A percentile compares a stretch with the other conserved stretches of the same genome.
phyloP scores from a whole-genome alignment of 64 coral and sea anemone species.

The Stylophora pistillata region DNA sequence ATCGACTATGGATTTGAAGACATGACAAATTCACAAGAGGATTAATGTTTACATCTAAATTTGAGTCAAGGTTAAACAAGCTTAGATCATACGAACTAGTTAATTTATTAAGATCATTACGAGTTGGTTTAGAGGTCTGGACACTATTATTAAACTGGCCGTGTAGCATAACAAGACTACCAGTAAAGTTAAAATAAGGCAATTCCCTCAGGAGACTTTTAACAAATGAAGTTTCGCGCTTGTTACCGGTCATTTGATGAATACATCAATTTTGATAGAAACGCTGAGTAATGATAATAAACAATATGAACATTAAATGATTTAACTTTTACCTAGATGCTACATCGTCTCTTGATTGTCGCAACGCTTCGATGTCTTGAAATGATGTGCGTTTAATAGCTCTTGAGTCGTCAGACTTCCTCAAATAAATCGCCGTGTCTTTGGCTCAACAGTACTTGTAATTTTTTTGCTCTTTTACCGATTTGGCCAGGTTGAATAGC shows the following conservation, averaged over 20 bases:
- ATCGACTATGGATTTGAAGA: too few relatives aligned
- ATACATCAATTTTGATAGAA: constrained; percentile 6
- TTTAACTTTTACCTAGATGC: too few relatives aligned
- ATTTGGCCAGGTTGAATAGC: constrained; percentile 2
- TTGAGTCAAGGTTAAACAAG: too few relatives aligned
- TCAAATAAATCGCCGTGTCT: constrained; percentile 9
- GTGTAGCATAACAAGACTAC: constrained; percentile 20
- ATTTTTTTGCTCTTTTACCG: too few relatives aligned
- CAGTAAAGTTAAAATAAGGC: constrained; percentile 18
- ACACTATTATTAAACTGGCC: too few relatives aligned
- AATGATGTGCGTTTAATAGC: constrained; percentile 6
- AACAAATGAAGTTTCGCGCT: too few relatives aligned
- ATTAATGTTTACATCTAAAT: too few relatives aligned
- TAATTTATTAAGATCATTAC: too few relatives aligned
- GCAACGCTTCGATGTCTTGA: constrained; percentile 13
- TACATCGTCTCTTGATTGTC: constrained; percentile 5
- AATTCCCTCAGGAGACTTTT: constrained; percentile 9
- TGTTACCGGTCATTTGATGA: constrained; percentile 18
- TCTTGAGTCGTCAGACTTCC: constrained; percentile 9
- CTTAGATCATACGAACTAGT: too few relatives aligned
- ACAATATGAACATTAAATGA: neutral
- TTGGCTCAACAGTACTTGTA: constrained; percentile 9
- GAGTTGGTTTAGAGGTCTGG: too few relatives aligned
- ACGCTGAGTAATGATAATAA: neutral
- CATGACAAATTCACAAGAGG: too few relatives aligned